Evolutionary conservation across 2,797 vertebrate species (phyloP).

Genomic region (Orientallactaga sibirica): DNA sequence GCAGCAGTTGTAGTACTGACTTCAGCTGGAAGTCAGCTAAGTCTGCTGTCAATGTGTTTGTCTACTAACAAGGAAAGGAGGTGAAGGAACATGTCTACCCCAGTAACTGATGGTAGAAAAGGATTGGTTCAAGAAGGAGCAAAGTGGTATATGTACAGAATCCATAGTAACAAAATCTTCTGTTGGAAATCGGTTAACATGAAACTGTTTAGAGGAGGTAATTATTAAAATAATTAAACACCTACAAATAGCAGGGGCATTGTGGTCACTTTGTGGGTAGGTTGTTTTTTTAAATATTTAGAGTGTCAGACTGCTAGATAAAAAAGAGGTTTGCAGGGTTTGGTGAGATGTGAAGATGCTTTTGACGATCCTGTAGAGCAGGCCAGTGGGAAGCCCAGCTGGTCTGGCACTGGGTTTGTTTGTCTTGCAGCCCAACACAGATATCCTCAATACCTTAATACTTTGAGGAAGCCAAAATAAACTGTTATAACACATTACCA

Average conservation of each 20-base stretch:
- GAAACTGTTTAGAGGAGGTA: neutral
- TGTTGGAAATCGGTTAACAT: conserved; percentile 19
- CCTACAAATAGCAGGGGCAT: neutral
- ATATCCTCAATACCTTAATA: neutral
- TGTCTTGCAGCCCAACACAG: neutral
- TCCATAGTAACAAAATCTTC: conserved; percentile 42
- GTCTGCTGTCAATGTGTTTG: conserved; percentile 21
- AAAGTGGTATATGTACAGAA: neutral
- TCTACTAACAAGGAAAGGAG: conserved; percentile 35
- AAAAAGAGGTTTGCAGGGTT: neutral
- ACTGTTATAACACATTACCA: neutral
- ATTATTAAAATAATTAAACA: conserved; percentile 31
- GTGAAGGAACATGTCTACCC: conserved; percentile 46
- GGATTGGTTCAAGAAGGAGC: conserved; percentile 5
- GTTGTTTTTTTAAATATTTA: conserved; percentile 5
- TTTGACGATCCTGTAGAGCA: neutral
- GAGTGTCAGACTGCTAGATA: neutral
- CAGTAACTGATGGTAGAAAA: conserved; percentile 5
- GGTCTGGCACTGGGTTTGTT: neutral
- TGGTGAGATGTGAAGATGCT: conserved; percentile 59
- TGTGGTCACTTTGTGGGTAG: neutral
- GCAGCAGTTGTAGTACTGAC: conserved; percentile 60
- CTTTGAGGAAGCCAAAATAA: neutral
- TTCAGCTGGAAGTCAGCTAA: conserved; percentile 51
- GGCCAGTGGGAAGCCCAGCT: neutral